These are phyloP conservation scores for Nestor notabilis DNA, from an alignment of 2,113 vertebrate species.

Conservation along the genomic window DNA sequence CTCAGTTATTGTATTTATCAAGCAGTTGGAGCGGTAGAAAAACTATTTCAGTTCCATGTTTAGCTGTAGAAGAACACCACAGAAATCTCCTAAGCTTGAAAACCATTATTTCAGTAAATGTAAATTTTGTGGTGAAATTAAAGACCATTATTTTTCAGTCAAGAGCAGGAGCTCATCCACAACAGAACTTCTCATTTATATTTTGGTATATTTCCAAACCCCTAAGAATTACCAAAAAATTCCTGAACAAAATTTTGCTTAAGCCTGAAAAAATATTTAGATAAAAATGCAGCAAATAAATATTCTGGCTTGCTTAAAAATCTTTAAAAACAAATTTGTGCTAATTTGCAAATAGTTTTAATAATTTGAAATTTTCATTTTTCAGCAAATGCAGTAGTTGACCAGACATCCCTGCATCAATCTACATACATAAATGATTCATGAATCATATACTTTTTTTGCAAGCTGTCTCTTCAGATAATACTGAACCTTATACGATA, in stretches of 20 bases:
- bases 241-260: not conserved
- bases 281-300: not conserved
- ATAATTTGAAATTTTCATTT: not conserved
- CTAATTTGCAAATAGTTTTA: not conserved
- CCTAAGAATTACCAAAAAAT: not conserved
- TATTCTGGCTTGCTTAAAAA: not conserved
- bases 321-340: not conserved
- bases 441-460: not conserved
- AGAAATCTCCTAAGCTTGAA: not conserved
- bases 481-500: not conserved
- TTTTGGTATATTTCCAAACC: not conserved
- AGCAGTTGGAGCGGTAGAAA: not conserved
- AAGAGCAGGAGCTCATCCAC: not conserved
- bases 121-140: not conserved
- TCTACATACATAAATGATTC: not conserved
- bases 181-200: not conserved
- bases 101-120: not conserved
- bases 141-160: not conserved
- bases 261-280: not conserved
- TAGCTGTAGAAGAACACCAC: not conserved
- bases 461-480: not conserved
- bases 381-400: not conserved
- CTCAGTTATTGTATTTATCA: not conserved
- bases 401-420: not conserved
- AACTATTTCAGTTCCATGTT: not conserved